Evolutionary conservation across 2,797 vertebrate species (phyloP), one percentile per base, ranked within the genome.

Genomic region (Galagoides demidoff): DNA sequence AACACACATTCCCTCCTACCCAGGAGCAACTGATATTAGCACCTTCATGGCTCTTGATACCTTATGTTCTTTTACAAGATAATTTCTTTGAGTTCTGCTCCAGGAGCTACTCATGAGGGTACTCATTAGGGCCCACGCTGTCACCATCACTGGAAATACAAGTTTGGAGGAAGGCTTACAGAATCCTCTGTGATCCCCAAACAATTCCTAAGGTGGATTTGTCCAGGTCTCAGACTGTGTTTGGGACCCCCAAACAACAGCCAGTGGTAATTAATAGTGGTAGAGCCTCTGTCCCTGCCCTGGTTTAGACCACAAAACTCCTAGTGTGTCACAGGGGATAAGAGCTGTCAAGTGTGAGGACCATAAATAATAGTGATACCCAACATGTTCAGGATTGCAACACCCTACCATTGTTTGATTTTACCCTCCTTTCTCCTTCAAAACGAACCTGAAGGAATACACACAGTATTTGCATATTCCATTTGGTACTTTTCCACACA

Each of bases 401-500:
- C 92, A 93, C 17, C 66, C 39, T 14, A 23, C 25, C 43, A 34
- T 7, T 19, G 45, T 49, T 59, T 19, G 59, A 16, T 95, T 93
- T 93, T 90, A 83, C 64, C 29, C 16, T 27, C 63, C 92, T 91
- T 90, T 45, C 43, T 43, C 39, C 81, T 96, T 87, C 70, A 27
- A 73, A 95, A 74, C 85, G 84, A 81, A 82, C 71, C 70, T 25
- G 6, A 14, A 95, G 45, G 52, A 70, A 74, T 77, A 71, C n/a
- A 37, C 0, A 27, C 37, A 39, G 17, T 4, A 68, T 95, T 82
- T 92, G 66, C 68, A 66, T 34, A 37, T 23, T n/a, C 64, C 2
- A 0, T 61, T 81, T 22, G 63, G 90, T 92, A 83, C 68, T 90
- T 96, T 96, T 94, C 95, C 88, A 83, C n/a, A 20, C n/a, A 0